These are phyloP conservation scores for Selenia dentaria DNA, from an alignment of 2,888 invertebrate genomes.

Conservation along the genomic window DNA sequence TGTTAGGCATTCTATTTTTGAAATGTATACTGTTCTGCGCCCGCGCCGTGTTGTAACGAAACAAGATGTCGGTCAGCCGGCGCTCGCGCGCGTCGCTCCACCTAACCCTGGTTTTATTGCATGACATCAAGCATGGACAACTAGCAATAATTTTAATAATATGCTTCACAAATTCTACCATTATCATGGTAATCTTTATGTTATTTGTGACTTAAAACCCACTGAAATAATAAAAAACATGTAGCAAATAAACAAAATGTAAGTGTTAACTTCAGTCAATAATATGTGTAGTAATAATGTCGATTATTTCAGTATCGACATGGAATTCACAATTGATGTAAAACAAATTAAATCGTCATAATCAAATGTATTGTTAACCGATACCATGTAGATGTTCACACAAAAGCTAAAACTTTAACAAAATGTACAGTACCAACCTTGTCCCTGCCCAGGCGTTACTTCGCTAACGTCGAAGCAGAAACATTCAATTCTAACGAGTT, in stretches of 20 bases:
- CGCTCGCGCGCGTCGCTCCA: slow-evolving; percentile 53
- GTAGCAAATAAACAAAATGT: slow-evolving; percentile 39
- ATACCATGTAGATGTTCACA: slow-evolving; percentile 53
- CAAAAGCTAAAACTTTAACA: slow-evolving; percentile 65
- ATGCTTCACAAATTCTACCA: slow-evolving; percentile 49
- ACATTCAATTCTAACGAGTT: slow-evolving; percentile 56
- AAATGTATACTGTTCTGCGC: slow-evolving; percentile 64
- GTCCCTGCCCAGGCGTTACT: slow-evolving; percentile 52
- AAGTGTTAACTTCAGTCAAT: slow-evolving; percentile 32
- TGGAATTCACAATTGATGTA: slow-evolving; percentile 39
- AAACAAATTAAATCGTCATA: slow-evolving; percentile 45
- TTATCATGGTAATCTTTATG: slow-evolving; percentile 53
- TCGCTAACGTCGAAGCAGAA: slow-evolving; percentile 52
- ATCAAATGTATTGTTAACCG: slow-evolving; percentile 57
- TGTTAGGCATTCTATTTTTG: slow-evolving; percentile 75
- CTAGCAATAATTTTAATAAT: slow-evolving; percentile 50
- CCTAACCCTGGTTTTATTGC: slow-evolving; percentile 59
- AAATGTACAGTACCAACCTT: slow-evolving; percentile 56
- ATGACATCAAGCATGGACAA: slow-evolving; percentile 65
- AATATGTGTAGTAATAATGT: slow-evolving; percentile 28
- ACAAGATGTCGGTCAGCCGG: slow-evolving; percentile 73
- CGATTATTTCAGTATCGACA: slow-evolving; percentile 23
- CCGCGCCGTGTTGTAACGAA: slow-evolving; percentile 69
- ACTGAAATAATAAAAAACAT: slow-evolving; percentile 47
- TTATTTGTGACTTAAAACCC: slow-evolving; percentile 43